A percentile compares a stretch with the other conserved stretches of the same genome.
These are phyloP conservation scores for Probosciger aterrimus DNA, from an alignment of 2,113 vertebrate genomes.

Conservation along the genomic window DNA sequence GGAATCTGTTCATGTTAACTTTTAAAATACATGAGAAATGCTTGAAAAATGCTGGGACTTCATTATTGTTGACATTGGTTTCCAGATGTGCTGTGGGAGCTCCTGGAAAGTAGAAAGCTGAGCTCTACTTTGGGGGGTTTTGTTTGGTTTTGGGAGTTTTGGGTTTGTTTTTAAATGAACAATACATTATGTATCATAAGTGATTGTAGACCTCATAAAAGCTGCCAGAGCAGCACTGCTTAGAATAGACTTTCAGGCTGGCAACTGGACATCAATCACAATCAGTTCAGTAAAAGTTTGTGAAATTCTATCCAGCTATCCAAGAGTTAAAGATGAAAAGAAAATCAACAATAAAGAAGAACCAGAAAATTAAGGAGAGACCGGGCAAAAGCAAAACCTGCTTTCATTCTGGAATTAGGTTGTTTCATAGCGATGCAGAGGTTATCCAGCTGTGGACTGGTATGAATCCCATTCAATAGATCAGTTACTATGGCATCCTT, in stretches of 20 bases:
- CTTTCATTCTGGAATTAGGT: neutral
- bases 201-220: neutral
- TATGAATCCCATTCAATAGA: neutral
- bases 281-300: neutral
- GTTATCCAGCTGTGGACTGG: neutral
- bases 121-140: neutral
- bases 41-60: neutral
- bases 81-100: neutral
- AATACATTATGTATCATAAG: neutral
- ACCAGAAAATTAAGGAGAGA: neutral
- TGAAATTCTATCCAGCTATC: neutral
- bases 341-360: too few relatives aligned
- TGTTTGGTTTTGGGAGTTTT: neutral
- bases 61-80: neutral
- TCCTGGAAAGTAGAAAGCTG: neutral
- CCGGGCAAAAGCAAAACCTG: accelerated
- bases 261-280: neutral
- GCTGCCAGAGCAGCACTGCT: neutral
- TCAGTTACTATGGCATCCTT: neutral
- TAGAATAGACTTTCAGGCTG: neutral
- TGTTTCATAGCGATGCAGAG: neutral
- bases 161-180: neutral
- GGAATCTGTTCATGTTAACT: accelerated
- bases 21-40: accelerated
- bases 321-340: neutral